Evolutionary conservation across 1,140 invertebrate genomes (phyloP).

Genomic region (Solen grandis): DNA sequence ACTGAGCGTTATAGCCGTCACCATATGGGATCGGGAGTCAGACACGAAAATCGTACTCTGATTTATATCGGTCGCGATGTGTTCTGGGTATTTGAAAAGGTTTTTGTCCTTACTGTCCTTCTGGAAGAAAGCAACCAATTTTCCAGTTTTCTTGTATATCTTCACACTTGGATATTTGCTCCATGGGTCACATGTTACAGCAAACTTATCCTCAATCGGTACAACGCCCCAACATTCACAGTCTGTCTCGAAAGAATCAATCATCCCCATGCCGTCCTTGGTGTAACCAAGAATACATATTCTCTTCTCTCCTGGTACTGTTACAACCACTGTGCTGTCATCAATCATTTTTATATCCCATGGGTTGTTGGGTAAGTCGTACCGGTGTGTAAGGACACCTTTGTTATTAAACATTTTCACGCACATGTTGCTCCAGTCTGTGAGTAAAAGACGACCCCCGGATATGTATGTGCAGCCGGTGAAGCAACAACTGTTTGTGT

Average conservation of each 20-base stretch:
- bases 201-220: slow-evolving; percentile 20
- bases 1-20: slow-evolving; percentile 15
- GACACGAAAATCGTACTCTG: slow-evolving; percentile 27
- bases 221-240: slow-evolving; percentile 45
- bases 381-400: background rate
- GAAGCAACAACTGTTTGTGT: slow-evolving; percentile 39
- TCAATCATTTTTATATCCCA: slow-evolving; percentile 47
- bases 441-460: slow-evolving; percentile 19
- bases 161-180: slow-evolving; percentile 34
- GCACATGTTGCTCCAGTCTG: slow-evolving; percentile 51
- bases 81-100: slow-evolving; percentile 41
- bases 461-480: slow-evolving; percentile 21
- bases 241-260: slow-evolving; percentile 25
- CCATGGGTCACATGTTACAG: slow-evolving; percentile 44
- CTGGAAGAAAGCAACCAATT: slow-evolving; percentile 15
- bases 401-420: slow-evolving; percentile 48
- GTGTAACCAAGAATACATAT: slow-evolving; percentile 26
- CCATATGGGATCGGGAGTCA: slow-evolving; percentile 13
- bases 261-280: background rate
- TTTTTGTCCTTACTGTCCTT: slow-evolving; percentile 19
- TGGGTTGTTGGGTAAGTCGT: slow-evolving; percentile 29
- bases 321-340: slow-evolving; percentile 23
- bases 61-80: slow-evolving; percentile 32
- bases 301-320: slow-evolving; percentile 38
- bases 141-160: slow-evolving; percentile 25